A percentile compares a stretch with the other conserved stretches of the same genome.
Evolutionary conservation across 2,113 vertebrate species (phyloP).

Genomic region (Serilophus lunatus): DNA sequence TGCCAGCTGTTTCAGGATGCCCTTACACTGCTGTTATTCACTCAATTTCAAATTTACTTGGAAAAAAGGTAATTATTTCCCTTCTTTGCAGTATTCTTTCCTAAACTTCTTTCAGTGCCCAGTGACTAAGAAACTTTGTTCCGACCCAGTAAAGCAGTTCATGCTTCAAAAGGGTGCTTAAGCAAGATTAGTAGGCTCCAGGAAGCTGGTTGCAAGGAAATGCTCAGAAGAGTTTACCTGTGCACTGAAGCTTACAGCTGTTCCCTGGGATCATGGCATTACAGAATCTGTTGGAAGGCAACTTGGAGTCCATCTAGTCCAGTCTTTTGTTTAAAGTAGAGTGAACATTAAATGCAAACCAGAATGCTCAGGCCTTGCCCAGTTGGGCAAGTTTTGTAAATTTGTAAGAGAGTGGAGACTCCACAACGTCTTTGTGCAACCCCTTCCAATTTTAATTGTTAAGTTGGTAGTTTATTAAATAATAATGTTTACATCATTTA

Average conservation of each 20-base stretch:
- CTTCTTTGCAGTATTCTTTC: neutral
- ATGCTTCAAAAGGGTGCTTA: neutral
- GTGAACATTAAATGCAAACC: neutral
- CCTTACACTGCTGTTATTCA: neutral
- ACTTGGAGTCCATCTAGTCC: neutral
- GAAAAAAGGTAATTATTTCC: neutral
- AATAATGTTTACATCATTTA: neutral
- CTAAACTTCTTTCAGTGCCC: neutral
- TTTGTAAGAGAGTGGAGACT: neutral
- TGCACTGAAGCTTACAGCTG: neutral
- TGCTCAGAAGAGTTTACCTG: neutral
- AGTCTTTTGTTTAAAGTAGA: neutral
- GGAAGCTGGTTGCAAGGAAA: neutral
- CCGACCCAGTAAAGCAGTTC: neutral
- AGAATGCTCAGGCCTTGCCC: neutral
- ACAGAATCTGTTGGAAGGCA: neutral
- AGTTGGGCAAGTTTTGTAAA: neutral
- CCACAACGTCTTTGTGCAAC: neutral
- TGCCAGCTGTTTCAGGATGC: neutral
- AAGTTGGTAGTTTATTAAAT: neutral
- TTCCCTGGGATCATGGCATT: accelerated
- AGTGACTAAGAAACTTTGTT: neutral
- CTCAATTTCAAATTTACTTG: neutral
- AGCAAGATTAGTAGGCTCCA: neutral
- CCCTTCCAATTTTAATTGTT: neutral